phyloP scores from a whole-genome alignment of 2,888 invertebrate genomes.

The Neuroscelio doddi region DNA sequence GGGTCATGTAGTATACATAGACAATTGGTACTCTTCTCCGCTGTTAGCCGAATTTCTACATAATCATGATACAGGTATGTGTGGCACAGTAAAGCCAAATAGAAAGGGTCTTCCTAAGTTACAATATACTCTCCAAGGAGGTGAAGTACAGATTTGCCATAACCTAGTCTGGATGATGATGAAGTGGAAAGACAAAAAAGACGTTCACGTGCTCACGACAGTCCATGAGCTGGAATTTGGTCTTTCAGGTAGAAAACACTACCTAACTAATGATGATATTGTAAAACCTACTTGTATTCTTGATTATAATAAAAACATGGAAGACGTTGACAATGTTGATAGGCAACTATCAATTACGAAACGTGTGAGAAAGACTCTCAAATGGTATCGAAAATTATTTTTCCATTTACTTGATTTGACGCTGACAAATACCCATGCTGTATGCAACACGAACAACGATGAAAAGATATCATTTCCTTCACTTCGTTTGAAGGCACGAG shows the following conservation, averaged over 20 bases:
- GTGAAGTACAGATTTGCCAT: conserved; percentile 22
- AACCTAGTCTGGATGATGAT: conserved; percentile 14
- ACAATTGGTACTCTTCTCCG: conserved; percentile 30
- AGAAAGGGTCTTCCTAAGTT: conserved; percentile 27
- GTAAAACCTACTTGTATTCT: conserved; percentile 34
- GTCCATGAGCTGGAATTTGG: conserved; percentile 34
- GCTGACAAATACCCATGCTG: no score
- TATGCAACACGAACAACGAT: no score
- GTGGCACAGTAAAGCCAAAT: conserved; percentile 30
- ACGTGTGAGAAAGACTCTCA: no score
- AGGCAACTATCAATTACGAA: no score
- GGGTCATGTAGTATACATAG: no score
- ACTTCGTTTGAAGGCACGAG: no score
- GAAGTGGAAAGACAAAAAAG: conserved; percentile 29
- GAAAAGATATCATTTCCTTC: no score
- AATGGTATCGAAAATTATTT: no score
- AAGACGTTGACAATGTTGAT: conserved; percentile 23
- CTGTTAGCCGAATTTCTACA: conserved; percentile 35
- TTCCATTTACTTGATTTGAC: no score
- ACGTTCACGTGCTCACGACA: conserved; percentile 24
- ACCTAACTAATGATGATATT: conserved; percentile 30
- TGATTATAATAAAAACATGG: conserved; percentile 39
- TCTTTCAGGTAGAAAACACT: conserved; percentile 27
- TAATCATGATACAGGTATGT: conserved; percentile 30
- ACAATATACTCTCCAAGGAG: conserved; percentile 17